Percentiles rank a stretch among this genome's conserved stretches.
These are phyloP conservation scores for Pteruthius melanotis DNA, from an alignment of 2,113 vertebrate species.

Conservation along the genomic window DNA sequence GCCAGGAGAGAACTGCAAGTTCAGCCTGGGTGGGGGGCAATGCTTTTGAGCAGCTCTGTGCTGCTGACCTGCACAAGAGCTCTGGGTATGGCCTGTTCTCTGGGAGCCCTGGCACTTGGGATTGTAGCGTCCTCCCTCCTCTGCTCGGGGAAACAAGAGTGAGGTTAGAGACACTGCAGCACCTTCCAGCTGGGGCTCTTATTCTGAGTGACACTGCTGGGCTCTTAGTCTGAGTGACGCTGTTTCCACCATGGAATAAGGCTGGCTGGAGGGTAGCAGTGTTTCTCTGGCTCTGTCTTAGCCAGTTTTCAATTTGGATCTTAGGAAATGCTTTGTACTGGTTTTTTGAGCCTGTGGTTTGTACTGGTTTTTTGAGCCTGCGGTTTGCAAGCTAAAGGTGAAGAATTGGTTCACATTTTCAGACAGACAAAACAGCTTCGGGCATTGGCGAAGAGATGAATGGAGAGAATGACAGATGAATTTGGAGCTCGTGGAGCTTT, in stretches of 20 bases:
- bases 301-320: not conserved
- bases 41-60: fast-evolving
- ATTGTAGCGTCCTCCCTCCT: not conserved
- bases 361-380: too few relatives aligned
- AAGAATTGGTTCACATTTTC: not conserved
- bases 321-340: not conserved
- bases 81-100: not conserved
- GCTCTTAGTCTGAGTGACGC: not conserved
- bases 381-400: not conserved
- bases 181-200: not conserved
- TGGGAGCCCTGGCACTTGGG: not conserved
- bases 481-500: not conserved
- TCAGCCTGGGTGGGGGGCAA: not conserved
- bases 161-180: not conserved
- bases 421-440: not conserved
- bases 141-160: fast-evolving
- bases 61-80: not conserved
- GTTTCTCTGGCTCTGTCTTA: not conserved
- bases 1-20: not conserved
- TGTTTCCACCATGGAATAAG: fast-evolving
- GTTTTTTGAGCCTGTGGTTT: not conserved
- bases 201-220: not conserved
- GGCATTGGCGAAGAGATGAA: not conserved
- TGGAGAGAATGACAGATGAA: not conserved
- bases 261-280: not conserved